Evolutionary conservation across 2,888 invertebrate genomes (phyloP).

Genomic region (Yponomeuta evonymella): DNA sequence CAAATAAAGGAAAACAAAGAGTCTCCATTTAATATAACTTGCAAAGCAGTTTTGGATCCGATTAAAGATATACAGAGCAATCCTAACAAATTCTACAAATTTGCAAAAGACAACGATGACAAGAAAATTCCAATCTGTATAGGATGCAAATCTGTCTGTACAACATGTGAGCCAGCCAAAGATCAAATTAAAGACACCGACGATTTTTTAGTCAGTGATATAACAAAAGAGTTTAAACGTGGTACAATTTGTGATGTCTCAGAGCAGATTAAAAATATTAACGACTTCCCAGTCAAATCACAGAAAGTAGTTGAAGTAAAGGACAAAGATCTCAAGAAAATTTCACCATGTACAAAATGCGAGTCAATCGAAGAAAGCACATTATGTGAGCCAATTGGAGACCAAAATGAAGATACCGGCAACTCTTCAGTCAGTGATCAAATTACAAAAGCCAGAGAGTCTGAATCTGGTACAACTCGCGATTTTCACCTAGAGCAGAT

Average conservation of each 20-base stretch:
- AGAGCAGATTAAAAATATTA: neutral
- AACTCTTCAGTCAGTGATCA: neutral
- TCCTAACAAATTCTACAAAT: neutral
- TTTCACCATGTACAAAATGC: neutral
- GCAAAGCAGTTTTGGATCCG: neutral
- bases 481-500: neutral
- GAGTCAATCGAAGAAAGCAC: neutral
- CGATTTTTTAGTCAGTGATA: neutral
- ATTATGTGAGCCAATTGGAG: neutral
- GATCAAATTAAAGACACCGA: neutral
- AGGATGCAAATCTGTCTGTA: neutral
- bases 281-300: too few relatives aligned
- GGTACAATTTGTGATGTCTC: neutral
- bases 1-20: neutral
- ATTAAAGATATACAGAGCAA: neutral
- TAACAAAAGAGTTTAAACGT: neutral
- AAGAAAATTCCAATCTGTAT: too few relatives aligned
- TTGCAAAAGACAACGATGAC: neutral
- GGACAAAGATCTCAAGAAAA: too few relatives aligned
- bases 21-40: neutral
- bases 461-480: neutral
- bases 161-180: neutral
- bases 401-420: neutral
- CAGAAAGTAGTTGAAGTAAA: too few relatives aligned
- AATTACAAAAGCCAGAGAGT: neutral